Conservation (phyloP, 2,888 invertebrate species). For the Ctena decussata region DNA sequence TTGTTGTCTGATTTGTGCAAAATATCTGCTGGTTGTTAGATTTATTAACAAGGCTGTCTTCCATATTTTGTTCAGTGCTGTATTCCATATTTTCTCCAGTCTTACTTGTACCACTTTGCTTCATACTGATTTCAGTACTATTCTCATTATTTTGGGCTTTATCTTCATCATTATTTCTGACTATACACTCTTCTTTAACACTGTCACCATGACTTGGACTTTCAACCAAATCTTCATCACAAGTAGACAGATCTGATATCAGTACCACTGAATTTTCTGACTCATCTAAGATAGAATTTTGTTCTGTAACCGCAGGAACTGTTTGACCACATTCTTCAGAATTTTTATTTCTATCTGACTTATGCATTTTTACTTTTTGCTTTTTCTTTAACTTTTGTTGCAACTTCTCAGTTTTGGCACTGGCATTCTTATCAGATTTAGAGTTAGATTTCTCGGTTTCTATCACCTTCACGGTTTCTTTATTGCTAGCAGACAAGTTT, state of each 20-base stretch:
- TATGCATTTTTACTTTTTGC: not conserved
- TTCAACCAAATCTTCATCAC: slow-evolving; percentile 9
- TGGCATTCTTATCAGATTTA: too few relatives aligned
- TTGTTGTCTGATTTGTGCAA: not conserved
- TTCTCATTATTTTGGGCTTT: not conserved
- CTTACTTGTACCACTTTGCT: too few relatives aligned
- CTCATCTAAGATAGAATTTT: not conserved
- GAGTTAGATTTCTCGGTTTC: too few relatives aligned
- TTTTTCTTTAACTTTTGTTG: not conserved
- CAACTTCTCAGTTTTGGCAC: not conserved
- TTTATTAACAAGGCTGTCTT: not conserved
- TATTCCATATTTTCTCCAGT: too few relatives aligned
- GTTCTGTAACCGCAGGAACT: not conserved
- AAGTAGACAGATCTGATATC: not conserved
- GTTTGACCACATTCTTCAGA: not conserved
- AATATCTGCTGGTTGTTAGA: not conserved
- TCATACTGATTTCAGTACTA: not conserved
- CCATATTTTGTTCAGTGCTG: too few relatives aligned
- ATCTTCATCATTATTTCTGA: not conserved
- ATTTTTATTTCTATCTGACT: not conserved
- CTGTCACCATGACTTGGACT: not conserved
- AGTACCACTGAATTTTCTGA: not conserved
- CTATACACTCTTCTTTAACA: not conserved
- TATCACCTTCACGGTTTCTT: not conserved
- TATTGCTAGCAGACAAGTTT: not conserved